Evolutionary conservation across 2,797 vertebrate genomes (phyloP).

Genomic region (Selene dorsalis): DNA sequence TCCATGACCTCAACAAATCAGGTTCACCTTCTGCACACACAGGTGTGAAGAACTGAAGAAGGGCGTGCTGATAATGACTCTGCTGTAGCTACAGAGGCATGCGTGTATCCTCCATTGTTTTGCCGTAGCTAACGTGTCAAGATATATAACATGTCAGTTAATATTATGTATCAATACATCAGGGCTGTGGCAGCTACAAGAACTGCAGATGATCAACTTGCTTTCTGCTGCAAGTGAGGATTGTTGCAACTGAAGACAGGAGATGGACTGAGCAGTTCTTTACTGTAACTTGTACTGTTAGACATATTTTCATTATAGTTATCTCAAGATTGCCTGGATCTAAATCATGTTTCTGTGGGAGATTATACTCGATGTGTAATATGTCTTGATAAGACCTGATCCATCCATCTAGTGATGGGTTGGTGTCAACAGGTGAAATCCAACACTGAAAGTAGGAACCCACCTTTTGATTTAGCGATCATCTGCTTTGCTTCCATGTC

Average conservation of each 20-base stretch:
- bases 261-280: not conserved
- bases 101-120: not conserved
- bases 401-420: too few species aligned
- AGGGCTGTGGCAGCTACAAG: slow-evolving; percentile 2
- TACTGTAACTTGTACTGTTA: not conserved
- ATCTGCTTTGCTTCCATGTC: not conserved
- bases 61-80: not conserved
- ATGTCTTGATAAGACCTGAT: too few species aligned
- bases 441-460: too few species aligned
- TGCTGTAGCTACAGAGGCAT: not conserved
- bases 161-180: not conserved
- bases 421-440: not conserved
- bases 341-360: too few species aligned
- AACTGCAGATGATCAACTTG: not conserved
- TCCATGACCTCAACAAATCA: not conserved
- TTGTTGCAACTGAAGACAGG: not conserved
- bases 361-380: too few species aligned
- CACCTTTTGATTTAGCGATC: not conserved
- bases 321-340: too few species aligned
- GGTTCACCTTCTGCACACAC: not conserved
- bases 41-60: not conserved
- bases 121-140: not conserved
- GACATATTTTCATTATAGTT: not conserved
- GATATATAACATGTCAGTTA: not conserved
- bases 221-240: not conserved